Evolutionary conservation across 2,888 invertebrate genomes (phyloP), one percentile per base, ranked within the genome.

Genomic region (Drosophila dives): DNA sequence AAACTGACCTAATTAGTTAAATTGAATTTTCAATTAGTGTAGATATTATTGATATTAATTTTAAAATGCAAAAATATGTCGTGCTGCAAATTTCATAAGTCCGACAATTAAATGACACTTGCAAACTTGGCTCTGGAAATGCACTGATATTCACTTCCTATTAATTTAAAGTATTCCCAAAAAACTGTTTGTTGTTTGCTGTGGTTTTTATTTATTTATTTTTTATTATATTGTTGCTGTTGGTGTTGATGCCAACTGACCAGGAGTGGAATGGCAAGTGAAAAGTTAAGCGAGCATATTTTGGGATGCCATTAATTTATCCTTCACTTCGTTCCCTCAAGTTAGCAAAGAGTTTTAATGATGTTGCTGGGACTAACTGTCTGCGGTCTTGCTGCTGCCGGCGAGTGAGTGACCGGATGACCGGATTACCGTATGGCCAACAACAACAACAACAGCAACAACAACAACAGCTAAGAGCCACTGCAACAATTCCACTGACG

Each of bases 231-330:
- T 7, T 42, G 51, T 33, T 69, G 34, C 5, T 38, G 38, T 40
- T 40, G 60, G 40, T 60, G 42, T 17, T 67, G 61, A 15, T 66
- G 62, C 49, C 64, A 73, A 77, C 55, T 66, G 64, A 68, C 71
- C 58, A 63, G 61, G 53, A 72, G 68, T 56, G 23, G 64, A 66
- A 70, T 62, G 42, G 55, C 77, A 78, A 45, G 70, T 82, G 73
- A 88, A 85, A 85, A 85, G 88, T 88, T 85, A 82, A 83, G 80
- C 86, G 77, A 50, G 66, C 72, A 74, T 73, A 72, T 72, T 81
- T 75, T 76, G 63, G 71, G 60, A 79, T 68, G 75, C 51, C 64
- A 38, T 48, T 60, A 50, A 53, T 45, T 34, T 33, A 36, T 34
- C 26, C 36, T n/a, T 8, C 42, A 23, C 59, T 53, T 11, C 56